Conservation (phyloP, 2,888 invertebrate species). For the Gymnoscelis rufifasciata region DNA sequence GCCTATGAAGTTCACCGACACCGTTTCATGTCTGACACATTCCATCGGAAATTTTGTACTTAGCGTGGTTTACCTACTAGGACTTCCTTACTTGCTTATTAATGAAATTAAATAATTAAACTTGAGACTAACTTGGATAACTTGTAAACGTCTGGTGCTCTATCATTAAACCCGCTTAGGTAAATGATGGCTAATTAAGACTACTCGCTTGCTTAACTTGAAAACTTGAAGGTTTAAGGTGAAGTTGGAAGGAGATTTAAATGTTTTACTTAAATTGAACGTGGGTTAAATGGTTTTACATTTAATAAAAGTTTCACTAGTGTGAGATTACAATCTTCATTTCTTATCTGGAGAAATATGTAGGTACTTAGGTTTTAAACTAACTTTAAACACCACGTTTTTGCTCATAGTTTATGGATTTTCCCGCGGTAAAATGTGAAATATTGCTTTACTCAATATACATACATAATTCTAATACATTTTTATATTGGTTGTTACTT, state of each 20-base stretch:
- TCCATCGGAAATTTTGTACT: too few relatives aligned
- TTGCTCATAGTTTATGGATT: too few relatives aligned
- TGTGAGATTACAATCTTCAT: not conserved
- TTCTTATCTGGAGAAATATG: too few relatives aligned
- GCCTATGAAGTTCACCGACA: too few relatives aligned
- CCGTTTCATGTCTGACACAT: too few relatives aligned
- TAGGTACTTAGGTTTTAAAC: too few relatives aligned
- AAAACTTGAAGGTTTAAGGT: constrained; percentile 23
- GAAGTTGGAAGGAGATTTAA: constrained; percentile 17
- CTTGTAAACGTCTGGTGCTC: constrained; percentile 34
- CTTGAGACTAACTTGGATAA: constrained; percentile 27
- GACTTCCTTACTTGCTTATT: constrained; percentile 23
- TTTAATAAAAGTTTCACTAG: not conserved
- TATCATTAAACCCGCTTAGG: constrained; percentile 36
- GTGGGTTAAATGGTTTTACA: constrained; percentile 8
- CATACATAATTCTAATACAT: too few relatives aligned
- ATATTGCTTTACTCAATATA: too few relatives aligned
- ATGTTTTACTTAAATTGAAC: constrained; percentile 13
- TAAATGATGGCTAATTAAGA: constrained; percentile 40
- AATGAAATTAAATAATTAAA: constrained; percentile 31
- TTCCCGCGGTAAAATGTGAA: too few relatives aligned
- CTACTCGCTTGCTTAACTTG: constrained; percentile 36
- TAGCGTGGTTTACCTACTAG: constrained; percentile 1
- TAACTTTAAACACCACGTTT: too few relatives aligned
- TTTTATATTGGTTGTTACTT: too few relatives aligned